phyloP scores from a whole-genome alignment of 2,888 invertebrate species.

The Lepidocyrtoides sp. region DNA sequence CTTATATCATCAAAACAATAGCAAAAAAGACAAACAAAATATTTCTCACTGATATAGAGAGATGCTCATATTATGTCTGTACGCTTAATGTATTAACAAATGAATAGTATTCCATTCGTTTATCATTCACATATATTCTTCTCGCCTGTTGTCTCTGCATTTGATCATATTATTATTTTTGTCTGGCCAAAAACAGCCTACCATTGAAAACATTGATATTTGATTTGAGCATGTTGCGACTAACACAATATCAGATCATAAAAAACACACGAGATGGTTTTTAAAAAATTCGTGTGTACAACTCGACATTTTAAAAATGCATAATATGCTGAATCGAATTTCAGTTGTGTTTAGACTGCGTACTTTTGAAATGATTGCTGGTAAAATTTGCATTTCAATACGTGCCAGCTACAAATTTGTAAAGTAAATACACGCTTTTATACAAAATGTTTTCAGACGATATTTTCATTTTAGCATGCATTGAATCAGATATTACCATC shows the following conservation, averaged over 20 bases:
- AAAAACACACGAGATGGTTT: too few relatives aligned
- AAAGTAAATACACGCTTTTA: too few relatives aligned
- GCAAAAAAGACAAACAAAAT: not conserved
- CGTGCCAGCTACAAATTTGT: too few relatives aligned
- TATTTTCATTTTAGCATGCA: too few relatives aligned
- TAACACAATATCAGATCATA: not conserved
- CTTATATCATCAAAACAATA: constrained; percentile 21
- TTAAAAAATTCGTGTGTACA: too few relatives aligned
- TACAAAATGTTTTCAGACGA: too few relatives aligned
- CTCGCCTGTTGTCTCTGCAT: not conserved
- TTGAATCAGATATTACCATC: too few relatives aligned
- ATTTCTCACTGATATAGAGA: not conserved
- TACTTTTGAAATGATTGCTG: too few relatives aligned
- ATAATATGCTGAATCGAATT: too few relatives aligned
- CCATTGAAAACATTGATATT: not conserved
- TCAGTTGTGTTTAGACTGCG: too few relatives aligned
- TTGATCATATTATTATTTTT: not conserved
- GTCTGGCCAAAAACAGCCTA: not conserved
- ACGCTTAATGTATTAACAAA: not conserved
- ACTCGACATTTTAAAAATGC: too few relatives aligned
- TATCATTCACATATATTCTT: not conserved
- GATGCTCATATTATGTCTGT: not conserved
- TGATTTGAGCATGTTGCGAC: constrained; percentile 6
- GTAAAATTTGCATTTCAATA: too few relatives aligned
- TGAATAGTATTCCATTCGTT: not conserved